Conservation (phyloP, 2,113 vertebrate genomes). For the Oryzias woworae region DNA sequence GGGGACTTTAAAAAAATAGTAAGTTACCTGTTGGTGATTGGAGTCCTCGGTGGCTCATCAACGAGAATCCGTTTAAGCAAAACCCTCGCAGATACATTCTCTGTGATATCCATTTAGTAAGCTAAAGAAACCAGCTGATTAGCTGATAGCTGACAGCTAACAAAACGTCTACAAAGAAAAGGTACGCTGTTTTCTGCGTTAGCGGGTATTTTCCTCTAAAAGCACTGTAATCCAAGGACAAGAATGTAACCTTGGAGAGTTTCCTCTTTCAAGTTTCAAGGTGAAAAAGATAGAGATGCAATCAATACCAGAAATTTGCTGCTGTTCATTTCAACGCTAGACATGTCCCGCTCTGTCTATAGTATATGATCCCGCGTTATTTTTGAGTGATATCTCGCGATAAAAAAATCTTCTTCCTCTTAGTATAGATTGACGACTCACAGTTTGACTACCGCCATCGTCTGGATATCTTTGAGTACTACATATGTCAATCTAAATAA, state of each 20-base stretch:
- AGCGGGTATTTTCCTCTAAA: background rate
- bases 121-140: background rate
- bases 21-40: constrained; percentile 63
- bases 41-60: constrained; percentile 62
- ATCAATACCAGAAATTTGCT: too few relatives aligned
- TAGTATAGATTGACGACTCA: background rate
- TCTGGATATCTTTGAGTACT: background rate
- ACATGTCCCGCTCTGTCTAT: background rate
- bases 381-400: constrained; percentile 54
- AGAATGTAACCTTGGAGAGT: too few relatives aligned
- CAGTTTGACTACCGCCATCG: constrained; percentile 1
- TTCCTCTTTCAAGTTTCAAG: too few relatives aligned
- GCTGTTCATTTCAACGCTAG: too few relatives aligned
- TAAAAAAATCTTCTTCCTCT: background rate
- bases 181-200: background rate
- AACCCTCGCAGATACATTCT: constrained; percentile 72
- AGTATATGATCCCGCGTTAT: constrained; percentile 42
- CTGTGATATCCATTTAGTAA: constrained; percentile 63
- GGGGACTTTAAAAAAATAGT: background rate
- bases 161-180: background rate
- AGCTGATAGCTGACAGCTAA: constrained; percentile 13
- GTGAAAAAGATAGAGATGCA: too few relatives aligned
- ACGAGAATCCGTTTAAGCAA: constrained; percentile 66
- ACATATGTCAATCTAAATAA: background rate
- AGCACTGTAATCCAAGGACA: too few relatives aligned